Conservation (phyloP, 1,140 invertebrate species). For the Drosophila punjabiensis region DNA sequence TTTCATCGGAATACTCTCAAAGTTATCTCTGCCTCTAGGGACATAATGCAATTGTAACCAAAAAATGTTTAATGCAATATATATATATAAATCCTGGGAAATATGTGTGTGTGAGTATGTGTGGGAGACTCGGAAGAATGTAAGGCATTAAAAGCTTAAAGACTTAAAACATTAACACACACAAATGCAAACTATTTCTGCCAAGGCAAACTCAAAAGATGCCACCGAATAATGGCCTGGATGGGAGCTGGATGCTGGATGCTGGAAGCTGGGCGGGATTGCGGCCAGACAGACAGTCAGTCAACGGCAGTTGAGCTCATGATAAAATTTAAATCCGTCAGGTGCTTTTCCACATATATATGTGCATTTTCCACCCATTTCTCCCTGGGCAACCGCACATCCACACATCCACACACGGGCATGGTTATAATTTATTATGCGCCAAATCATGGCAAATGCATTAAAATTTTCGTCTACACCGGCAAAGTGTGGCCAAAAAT, state of each 20-base stretch:
- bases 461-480: conserved; percentile 70
- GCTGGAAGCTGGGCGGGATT: conserved; percentile 12
- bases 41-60: conserved; percentile 50
- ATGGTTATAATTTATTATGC: conserved; percentile 71
- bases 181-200: conserved; percentile 58
- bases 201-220: conserved; percentile 45
- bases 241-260: conserved; percentile 17
- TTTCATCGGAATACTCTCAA: conserved; percentile 30
- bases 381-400: conserved; percentile 16
- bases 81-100: conserved; percentile 31
- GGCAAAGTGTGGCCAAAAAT: conserved; percentile 69
- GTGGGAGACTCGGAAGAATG: conserved; percentile 56
- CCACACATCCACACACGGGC: conserved; percentile 27
- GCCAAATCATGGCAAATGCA: conserved; percentile 77
- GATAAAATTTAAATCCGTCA: conserved; percentile 78
- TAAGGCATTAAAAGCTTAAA: conserved; percentile 74
- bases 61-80: conserved; percentile 25
- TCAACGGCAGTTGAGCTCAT: conserved; percentile 58
- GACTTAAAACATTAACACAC: conserved; percentile 71
- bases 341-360: conserved; percentile 55
- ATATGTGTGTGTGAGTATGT: conserved; percentile 1
- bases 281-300: conserved; percentile 49
- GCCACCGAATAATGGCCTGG: conserved; percentile 13
- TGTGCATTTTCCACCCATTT: conserved; percentile 3
- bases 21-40: conserved; percentile 19